These are phyloP conservation scores for Erebia palarica DNA, from an alignment of 2,888 invertebrate genomes.

Conservation along the genomic window DNA sequence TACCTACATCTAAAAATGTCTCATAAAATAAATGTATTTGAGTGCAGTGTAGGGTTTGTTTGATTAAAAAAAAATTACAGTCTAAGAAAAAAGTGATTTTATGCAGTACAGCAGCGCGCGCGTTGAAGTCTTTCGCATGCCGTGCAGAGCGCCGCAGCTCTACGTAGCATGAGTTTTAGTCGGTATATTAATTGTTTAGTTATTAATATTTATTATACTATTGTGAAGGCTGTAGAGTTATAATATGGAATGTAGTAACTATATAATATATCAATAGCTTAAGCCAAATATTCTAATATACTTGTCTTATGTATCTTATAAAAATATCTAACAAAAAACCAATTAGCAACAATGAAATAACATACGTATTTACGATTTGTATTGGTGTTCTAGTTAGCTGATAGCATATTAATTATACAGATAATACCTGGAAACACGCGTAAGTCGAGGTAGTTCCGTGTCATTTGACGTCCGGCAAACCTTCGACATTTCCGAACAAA, in stretches of 20 bases:
- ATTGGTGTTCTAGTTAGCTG: conserved; percentile 42
- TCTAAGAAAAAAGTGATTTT: neutral
- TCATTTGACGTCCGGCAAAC: conserved; percentile 79
- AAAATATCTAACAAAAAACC: conserved; percentile 11
- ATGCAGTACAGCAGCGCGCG: conserved; percentile 14
- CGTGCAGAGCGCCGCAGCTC: neutral
- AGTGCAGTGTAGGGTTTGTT: too few species aligned
- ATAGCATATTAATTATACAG: conserved; percentile 42
- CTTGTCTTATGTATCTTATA: neutral
- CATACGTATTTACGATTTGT: conserved; percentile 22
- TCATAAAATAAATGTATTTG: too few species aligned
- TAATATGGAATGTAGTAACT: neutral
- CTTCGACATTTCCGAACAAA: conserved; percentile 77
- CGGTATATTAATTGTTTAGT: neutral
- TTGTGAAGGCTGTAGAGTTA: neutral
- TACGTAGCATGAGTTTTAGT: conserved; percentile 6
- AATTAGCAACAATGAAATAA: conserved; percentile 19
- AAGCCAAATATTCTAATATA: neutral
- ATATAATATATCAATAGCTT: neutral
- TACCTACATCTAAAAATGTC: too few species aligned
- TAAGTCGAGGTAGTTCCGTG: conserved; percentile 76
- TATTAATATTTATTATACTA: neutral
- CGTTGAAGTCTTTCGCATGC: conserved; percentile 37
- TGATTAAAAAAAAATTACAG: neutral
- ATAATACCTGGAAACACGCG: conserved; percentile 72